phyloP scores from a whole-genome alignment of 2,113 vertebrate species.

The Nothoprocta perdicaria region DNA sequence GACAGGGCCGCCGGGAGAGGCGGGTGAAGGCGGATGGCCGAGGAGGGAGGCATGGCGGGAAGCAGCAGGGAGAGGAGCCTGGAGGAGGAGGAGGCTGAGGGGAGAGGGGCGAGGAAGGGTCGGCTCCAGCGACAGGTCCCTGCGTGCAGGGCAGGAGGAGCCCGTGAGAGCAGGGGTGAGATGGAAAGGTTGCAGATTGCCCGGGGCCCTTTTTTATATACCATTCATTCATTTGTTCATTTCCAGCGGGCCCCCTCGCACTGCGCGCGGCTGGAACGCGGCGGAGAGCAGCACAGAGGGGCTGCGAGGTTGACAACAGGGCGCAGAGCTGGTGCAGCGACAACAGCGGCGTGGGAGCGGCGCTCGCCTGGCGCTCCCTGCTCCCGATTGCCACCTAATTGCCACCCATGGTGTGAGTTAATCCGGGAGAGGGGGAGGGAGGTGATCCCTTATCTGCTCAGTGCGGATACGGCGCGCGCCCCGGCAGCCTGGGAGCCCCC shows the following conservation, averaged over 20 bases:
- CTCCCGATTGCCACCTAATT: no score
- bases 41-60: no score
- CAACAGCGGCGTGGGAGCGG: accelerated
- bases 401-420: accelerated
- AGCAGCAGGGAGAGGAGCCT: no score
- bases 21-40: no score
- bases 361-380: background rate
- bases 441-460: background rate
- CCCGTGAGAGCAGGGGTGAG: background rate
- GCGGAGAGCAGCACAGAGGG: background rate
- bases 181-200: background rate
- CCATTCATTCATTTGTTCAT: no score
- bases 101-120: no score
- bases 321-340: background rate
- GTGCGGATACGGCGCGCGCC: background rate
- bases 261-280: background rate
- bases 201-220: no score
- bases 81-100: no score
- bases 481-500: background rate
- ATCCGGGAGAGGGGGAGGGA: accelerated
- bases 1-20: no score
- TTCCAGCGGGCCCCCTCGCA: background rate
- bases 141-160: background rate
- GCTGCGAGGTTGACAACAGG: background rate
- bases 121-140: background rate